Evolutionary conservation across 2,113 vertebrate genomes (phyloP).

Genomic region (Chaetodon trifascialis): DNA sequence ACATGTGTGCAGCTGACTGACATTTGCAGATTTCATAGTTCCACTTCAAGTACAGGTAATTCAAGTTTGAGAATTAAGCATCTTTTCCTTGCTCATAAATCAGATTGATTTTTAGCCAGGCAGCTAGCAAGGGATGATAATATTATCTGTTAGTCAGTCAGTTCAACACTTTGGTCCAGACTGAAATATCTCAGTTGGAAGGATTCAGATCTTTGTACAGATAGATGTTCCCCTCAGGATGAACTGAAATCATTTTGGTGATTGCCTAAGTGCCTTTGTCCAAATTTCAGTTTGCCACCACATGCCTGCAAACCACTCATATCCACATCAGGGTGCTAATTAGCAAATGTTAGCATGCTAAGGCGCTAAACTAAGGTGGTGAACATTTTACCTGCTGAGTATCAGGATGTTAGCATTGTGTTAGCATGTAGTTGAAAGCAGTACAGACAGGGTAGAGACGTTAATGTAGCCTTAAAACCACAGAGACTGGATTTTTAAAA

Average conservation of each 20-base stretch:
- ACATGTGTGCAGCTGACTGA: not conserved
- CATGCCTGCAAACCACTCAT: not conserved
- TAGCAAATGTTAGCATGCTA: not conserved
- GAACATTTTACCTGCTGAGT: no score
- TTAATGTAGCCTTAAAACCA: not conserved
- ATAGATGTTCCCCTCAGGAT: no score
- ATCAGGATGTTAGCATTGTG: no score
- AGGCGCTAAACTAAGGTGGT: not conserved
- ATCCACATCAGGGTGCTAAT: not conserved
- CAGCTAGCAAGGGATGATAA: no score
- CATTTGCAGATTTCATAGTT: not conserved
- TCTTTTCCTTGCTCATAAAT: not conserved
- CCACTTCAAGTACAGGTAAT: not conserved
- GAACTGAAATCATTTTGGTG: no score
- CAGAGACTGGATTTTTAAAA: not conserved
- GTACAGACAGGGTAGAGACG: no score
- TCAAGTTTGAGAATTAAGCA: no score
- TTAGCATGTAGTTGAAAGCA: no score
- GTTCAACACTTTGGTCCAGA: not conserved
- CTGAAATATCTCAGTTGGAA: not conserved
- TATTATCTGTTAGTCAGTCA: no score
- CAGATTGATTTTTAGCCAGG: not conserved
- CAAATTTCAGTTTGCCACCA: not conserved
- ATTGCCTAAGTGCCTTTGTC: not conserved
- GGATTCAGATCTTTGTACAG: no score